phyloP scores from a whole-genome alignment of 2,797 vertebrate species.

The Carcharodon carcharias region DNA sequence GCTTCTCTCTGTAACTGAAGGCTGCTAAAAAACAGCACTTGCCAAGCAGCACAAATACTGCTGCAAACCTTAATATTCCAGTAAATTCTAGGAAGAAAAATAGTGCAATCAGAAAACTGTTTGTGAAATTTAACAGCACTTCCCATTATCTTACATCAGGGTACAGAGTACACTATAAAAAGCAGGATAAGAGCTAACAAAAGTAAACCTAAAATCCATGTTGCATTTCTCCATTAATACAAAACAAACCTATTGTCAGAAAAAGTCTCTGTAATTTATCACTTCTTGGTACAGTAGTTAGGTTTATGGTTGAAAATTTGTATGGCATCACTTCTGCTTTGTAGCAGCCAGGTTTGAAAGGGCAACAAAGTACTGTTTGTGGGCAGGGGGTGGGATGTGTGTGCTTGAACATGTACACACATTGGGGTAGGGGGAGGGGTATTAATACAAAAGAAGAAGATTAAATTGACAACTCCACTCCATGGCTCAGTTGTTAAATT shows the following conservation, averaged over 20 bases:
- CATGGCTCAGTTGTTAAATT: neutral
- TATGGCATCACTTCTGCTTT: neutral
- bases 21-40: conserved; percentile 13
- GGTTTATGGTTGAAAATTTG: neutral
- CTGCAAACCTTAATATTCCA: neutral
- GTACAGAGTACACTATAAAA: neutral
- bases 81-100: neutral
- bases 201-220: neutral
- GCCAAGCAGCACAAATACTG: neutral
- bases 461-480: neutral
- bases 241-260: neutral
- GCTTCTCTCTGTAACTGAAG: conserved; percentile 12
- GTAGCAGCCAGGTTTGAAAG: neutral
- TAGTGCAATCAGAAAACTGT: neutral
- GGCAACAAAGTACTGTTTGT: neutral
- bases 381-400: neutral
- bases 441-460: neutral
- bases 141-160: neutral
- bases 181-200: neutral
- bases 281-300: neutral
- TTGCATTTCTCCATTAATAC: neutral
- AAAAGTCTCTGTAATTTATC: neutral
- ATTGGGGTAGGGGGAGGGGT: neutral
- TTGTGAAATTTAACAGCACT: neutral
- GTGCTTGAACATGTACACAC: neutral